Evolutionary conservation across 2,797 vertebrate species (phyloP).

Genomic region (Lacerta agilis): DNA sequence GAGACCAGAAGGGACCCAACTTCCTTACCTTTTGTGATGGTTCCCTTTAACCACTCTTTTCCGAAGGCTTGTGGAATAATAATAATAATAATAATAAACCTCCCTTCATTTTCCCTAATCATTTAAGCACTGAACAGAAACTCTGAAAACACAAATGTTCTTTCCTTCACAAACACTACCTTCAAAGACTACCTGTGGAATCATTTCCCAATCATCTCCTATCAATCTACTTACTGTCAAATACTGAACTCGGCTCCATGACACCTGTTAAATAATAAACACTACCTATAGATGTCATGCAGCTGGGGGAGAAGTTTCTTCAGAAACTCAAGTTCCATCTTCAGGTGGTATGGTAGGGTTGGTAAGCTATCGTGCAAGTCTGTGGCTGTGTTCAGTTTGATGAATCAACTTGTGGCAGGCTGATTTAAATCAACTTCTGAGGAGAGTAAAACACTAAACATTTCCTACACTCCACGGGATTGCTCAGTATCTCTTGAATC

Average conservation of each 20-base stretch:
- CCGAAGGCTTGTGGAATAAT: too few species aligned
- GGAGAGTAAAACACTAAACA: conserved; percentile 28
- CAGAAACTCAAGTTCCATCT: too few species aligned
- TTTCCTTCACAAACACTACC: not conserved
- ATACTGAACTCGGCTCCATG: not conserved
- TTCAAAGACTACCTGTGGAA: not conserved
- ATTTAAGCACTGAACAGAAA: conserved; percentile 2
- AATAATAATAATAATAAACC: too few species aligned
- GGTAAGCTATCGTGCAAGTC: not conserved
- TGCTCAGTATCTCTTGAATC: not conserved
- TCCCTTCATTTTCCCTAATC: not conserved
- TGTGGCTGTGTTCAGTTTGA: not conserved
- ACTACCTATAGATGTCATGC: not conserved
- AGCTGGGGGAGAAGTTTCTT: too few species aligned
- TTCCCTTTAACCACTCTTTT: not conserved
- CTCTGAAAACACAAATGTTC: too few species aligned
- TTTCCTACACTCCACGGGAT: conserved; percentile 25
- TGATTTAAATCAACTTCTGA: conserved; percentile 10
- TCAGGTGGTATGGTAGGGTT: too few species aligned
- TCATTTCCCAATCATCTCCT: not conserved
- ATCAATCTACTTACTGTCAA: not conserved
- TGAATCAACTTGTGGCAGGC: not conserved
- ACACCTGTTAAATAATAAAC: not conserved
- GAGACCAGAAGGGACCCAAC: not conserved
- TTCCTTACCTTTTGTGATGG: not conserved